Percentiles rank a stretch among this genome's conserved stretches.
Conservation (phyloP, 2,888 invertebrate species). For the Oithona nana region DNA sequence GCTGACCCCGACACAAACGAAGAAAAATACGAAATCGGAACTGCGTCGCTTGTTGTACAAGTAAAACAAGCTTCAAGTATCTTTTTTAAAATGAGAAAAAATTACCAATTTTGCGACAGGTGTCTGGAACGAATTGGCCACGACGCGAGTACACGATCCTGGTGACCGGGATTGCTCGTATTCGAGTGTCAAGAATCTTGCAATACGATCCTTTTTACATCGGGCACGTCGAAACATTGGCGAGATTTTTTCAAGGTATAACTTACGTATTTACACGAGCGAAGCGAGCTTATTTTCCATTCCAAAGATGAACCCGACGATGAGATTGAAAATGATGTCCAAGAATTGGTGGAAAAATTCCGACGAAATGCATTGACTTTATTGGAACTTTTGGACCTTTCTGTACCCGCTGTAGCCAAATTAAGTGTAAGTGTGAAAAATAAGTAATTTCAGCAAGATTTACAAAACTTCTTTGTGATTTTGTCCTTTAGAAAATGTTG, state of each 20-base stretch:
- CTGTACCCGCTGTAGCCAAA: background rate
- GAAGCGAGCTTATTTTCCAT: too few species aligned
- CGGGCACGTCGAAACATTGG: background rate
- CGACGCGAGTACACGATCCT: background rate
- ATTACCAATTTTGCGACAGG: background rate
- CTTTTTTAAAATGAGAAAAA: too few species aligned
- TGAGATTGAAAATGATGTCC: background rate
- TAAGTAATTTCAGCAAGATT: background rate
- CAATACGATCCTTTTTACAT: background rate
- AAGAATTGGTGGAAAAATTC: background rate
- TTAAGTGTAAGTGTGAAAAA: background rate
- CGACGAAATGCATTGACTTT: background rate
- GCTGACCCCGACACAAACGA: background rate
- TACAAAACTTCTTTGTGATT: background rate
- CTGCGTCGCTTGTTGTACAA: background rate
- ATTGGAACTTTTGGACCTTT: background rate
- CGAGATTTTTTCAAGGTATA: background rate
- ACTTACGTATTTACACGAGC: too few species aligned
- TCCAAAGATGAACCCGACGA: too few species aligned
- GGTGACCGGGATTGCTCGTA: background rate
- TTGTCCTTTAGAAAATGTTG: conserved; percentile 20
- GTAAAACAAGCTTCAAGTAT: too few species aligned
- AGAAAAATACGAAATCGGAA: background rate
- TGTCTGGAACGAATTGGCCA: background rate
- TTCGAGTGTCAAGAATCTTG: background rate